phyloP scores from a whole-genome alignment of 1,140 invertebrate species.

The Oedothorax gibbosus region DNA sequence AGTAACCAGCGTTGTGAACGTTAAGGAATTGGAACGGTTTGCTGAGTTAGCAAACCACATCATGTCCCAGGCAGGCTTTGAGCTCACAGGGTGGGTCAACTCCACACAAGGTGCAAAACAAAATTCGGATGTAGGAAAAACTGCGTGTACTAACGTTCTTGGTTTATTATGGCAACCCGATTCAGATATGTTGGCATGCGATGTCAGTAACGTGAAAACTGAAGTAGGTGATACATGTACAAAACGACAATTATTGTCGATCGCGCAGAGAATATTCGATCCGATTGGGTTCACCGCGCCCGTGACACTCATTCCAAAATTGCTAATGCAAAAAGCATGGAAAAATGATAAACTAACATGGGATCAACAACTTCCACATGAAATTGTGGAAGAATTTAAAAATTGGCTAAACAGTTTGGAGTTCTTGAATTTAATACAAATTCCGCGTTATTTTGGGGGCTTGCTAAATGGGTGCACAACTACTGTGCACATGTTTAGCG shows the following conservation, averaged over 20 bases:
- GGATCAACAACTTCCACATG: too few relatives aligned
- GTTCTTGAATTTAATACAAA: too few relatives aligned
- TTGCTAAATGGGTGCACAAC: too few relatives aligned
- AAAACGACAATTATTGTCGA: conserved; percentile 8
- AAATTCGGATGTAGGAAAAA: background rate
- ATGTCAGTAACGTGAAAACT: conserved; percentile 4
- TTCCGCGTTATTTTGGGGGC: too few relatives aligned
- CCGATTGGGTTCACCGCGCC: conserved; percentile 15
- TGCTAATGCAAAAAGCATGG: conserved; percentile 9
- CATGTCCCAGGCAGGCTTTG: conserved; percentile 1
- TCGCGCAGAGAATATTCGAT: conserved; percentile 8
- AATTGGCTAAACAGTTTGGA: too few relatives aligned
- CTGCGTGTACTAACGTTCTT: too few relatives aligned
- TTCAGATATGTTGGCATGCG: too few relatives aligned
- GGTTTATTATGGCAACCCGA: conserved; percentile 3
- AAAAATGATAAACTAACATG: too few relatives aligned
- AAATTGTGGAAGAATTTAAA: too few relatives aligned
- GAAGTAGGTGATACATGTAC: background rate
- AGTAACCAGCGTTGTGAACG: background rate
- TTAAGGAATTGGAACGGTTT: background rate
- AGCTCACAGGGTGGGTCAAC: conserved; percentile 2
- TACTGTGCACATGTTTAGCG: too few relatives aligned
- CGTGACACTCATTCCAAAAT: conserved; percentile 8
- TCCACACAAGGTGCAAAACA: background rate
- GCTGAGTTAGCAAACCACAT: background rate